A percentile compares a stretch with the other conserved stretches of the same genome.
Evolutionary conservation across 2,797 vertebrate genomes (phyloP).

Genomic region (Carapus acus): DNA sequence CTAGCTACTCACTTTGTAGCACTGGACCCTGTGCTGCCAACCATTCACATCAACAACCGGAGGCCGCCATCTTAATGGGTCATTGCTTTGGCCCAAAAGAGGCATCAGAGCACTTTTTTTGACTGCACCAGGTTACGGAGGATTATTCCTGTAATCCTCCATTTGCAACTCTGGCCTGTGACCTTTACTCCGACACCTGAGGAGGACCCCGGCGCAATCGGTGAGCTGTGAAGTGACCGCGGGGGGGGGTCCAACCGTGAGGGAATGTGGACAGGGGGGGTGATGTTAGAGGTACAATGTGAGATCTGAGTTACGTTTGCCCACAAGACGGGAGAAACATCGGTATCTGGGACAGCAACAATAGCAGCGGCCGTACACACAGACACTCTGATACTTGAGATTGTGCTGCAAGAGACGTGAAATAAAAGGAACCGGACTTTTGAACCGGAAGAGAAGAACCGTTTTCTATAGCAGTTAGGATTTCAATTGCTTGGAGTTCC

Average conservation of each 20-base stretch:
- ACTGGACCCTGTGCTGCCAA: neutral
- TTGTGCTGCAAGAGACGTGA: slow-evolving; percentile 28
- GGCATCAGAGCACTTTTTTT: slow-evolving; percentile 27
- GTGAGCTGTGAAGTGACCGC: slow-evolving; percentile 22
- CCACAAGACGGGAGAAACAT: slow-evolving; percentile 37
- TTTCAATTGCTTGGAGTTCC: slow-evolving; percentile 31
- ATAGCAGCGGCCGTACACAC: slow-evolving; percentile 37
- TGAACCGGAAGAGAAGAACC: slow-evolving; percentile 17
- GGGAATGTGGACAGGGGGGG: slow-evolving; percentile 3
- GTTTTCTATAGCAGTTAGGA: slow-evolving; percentile 4
- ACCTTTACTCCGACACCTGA: slow-evolving; percentile 23
- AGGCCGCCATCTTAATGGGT: slow-evolving; percentile 4
- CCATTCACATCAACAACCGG: slow-evolving; percentile 11
- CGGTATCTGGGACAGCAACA: slow-evolving; percentile 61
- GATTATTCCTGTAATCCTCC: slow-evolving; percentile 56
- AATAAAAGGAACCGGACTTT: slow-evolving; percentile 22
- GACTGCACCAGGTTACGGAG: slow-evolving; percentile 32
- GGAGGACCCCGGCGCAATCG: slow-evolving; percentile 15
- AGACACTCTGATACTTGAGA: slow-evolving; percentile 46
- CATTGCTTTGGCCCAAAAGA: slow-evolving; percentile 16
- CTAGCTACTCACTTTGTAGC: too few relatives aligned
- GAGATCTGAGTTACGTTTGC: slow-evolving; percentile 18
- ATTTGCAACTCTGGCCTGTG: slow-evolving; percentile 35
- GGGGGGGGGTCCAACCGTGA: slow-evolving; percentile 7
- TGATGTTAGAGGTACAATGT: slow-evolving; percentile 16